phyloP scores from a whole-genome alignment of 1,140 invertebrate genomes.

The Hycleus phaleratus region DNA sequence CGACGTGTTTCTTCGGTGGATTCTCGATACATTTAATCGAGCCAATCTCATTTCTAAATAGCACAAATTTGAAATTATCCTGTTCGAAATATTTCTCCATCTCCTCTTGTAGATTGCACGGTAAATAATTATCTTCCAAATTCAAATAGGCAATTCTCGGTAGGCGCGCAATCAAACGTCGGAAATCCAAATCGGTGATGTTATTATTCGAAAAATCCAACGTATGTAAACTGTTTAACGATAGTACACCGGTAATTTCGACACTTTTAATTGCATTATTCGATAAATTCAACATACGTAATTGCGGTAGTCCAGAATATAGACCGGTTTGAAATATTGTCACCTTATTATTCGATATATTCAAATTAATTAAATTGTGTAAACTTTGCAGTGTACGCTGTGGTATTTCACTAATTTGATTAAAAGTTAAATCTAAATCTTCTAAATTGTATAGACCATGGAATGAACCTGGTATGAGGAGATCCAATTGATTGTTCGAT shows the following conservation, averaged over 20 bases:
- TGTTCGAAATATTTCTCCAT: constrained; percentile 31
- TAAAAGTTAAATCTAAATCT: constrained; percentile 27
- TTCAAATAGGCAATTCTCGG: constrained; percentile 29
- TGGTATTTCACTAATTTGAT: constrained; percentile 23
- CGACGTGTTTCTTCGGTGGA: neutral
- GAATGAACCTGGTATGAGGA: constrained; percentile 38
- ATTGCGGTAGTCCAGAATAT: constrained; percentile 29
- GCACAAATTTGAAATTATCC: constrained; percentile 33
- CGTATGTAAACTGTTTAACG: constrained; percentile 30
- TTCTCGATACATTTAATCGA: constrained; percentile 21
- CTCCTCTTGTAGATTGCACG: constrained; percentile 33
- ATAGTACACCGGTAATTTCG: constrained; percentile 28
- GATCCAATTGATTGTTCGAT: constrained; percentile 40
- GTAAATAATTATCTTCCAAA: constrained; percentile 30
- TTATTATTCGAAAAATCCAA: constrained; percentile 35
- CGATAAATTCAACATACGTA: constrained; percentile 29
- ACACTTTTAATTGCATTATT: constrained; percentile 27
- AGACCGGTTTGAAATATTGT: constrained; percentile 22
- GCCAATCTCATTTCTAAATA: constrained; percentile 18
- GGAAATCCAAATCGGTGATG: constrained; percentile 33
- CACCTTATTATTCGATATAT: constrained; percentile 28
- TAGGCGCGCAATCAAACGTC: constrained; percentile 24
- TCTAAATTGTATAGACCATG: constrained; percentile 27
- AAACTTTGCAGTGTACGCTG: constrained; percentile 16
- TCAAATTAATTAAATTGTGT: constrained; percentile 19